These are phyloP conservation scores for Chaetodon auriga DNA, from an alignment of 2,113 vertebrate species.

Conservation along the genomic window DNA sequence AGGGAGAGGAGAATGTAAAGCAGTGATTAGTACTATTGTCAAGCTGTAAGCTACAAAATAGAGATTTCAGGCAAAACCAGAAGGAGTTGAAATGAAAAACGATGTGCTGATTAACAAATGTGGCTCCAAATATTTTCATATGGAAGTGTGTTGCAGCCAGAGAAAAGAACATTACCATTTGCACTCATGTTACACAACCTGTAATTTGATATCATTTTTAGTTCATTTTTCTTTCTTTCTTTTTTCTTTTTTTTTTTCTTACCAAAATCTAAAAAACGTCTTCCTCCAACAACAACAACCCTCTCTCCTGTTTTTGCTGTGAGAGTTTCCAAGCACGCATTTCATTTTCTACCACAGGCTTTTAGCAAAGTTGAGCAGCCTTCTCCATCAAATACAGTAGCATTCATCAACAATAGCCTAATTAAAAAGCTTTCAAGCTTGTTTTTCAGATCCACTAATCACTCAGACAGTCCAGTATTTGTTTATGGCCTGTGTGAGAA, in stretches of 20 bases:
- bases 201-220: slow-evolving; percentile 33
- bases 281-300: slow-evolving; percentile 21
- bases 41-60: slow-evolving; percentile 23
- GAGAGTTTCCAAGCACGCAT: slow-evolving; percentile 40
- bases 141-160: neutral
- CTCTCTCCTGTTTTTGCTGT: slow-evolving; percentile 1
- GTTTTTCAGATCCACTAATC: slow-evolving; percentile 81
- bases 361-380: slow-evolving; percentile 78
- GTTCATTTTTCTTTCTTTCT: neutral
- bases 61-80: slow-evolving; percentile 35
- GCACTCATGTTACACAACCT: slow-evolving; percentile 21
- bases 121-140: slow-evolving; percentile 24
- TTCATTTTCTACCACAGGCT: slow-evolving; percentile 66
- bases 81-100: slow-evolving; percentile 22
- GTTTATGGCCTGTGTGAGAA: slow-evolving; percentile 52
- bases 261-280: slow-evolving; percentile 9
- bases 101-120: slow-evolving; percentile 25
- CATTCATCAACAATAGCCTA: slow-evolving; percentile 75
- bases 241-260: neutral
- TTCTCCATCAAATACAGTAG: slow-evolving; percentile 70
- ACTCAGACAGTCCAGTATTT: slow-evolving; percentile 70
- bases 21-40: slow-evolving; percentile 59
- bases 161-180: slow-evolving; percentile 4
- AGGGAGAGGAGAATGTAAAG: slow-evolving; percentile 43
- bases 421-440: slow-evolving; percentile 88